Base-by-base conservation (phyloP, 2,797 vertebrate species). In the Dermochelys coriacea region DNA sequence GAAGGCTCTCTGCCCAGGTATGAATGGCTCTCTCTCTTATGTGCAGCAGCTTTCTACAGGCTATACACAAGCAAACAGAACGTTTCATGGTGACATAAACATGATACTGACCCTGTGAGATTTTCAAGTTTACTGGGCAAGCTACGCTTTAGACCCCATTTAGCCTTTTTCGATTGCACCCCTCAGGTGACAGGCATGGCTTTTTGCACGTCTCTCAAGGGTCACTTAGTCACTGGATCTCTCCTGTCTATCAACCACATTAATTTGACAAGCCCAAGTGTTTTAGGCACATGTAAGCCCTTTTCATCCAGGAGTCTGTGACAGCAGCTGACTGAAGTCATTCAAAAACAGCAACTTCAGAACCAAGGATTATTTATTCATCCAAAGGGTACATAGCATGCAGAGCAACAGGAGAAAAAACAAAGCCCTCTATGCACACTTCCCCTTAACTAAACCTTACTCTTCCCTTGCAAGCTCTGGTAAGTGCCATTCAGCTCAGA, bases 351-450 rank as follows among this genome's bases (percentile, higher is more conserved):
- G 37, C 9, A 37, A 82, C 12, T 29, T 3, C 5, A 81, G 71
- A 25, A 79, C 4, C 3, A 10, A 10, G 2, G 2, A 37, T 5
- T 18, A 3, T 34, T 2, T 23, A 18, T 23, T 23, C 15, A 25
- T 5, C 31, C 0, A 0, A 34, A 84, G 78, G 27, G 31, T 31
- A 19, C 37, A n/a, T 29, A 45, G 41, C 0, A 0, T 4, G 25
- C 61, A 85, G 9, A 68, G 71, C 25, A 7, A 75, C 18, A 16
- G 25, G 12, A 14, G 29, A 29, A 75, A 75, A 75, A 75, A 47
- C 41, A 47, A 71, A 47, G 41, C 12, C 25, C 37, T 23, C n/a
- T 25, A 8, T 23, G 23, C 21, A 41, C 23, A 74, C 10, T 29
- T 19, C 14, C 27, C 31, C 84, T 31, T 37, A 55, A 27, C 77